Evolutionary conservation across 1,140 invertebrate species (phyloP).

Genomic region (Apis florea): DNA sequence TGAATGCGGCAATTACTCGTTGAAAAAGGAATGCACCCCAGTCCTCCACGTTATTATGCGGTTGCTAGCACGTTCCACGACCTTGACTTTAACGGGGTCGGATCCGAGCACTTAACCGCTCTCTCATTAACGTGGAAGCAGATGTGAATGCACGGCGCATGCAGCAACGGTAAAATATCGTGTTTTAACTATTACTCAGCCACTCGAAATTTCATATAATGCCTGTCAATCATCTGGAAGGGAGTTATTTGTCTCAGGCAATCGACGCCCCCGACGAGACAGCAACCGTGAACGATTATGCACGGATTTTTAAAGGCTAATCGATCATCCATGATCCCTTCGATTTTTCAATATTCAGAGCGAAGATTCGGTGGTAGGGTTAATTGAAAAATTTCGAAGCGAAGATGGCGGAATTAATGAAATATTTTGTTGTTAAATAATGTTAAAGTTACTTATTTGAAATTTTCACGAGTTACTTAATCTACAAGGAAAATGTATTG

Average conservation of each 20-base stretch:
- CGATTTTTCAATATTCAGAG: slow-evolving; percentile 20
- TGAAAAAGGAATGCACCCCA: background rate
- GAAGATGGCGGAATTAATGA: no score
- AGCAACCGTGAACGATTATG: slow-evolving; percentile 37
- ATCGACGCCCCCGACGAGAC: slow-evolving; percentile 55
- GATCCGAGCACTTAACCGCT: slow-evolving; percentile 15
- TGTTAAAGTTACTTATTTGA: no score
- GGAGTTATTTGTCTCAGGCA: slow-evolving; percentile 70
- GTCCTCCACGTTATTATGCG: slow-evolving; percentile 13
- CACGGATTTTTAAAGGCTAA: slow-evolving; percentile 32
- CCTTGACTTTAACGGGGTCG: slow-evolving; percentile 42
- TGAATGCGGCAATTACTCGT: background rate
- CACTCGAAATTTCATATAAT: slow-evolving; percentile 75
- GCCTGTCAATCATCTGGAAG: slow-evolving; percentile 70
- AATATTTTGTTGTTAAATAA: no score
- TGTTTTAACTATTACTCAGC: slow-evolving; percentile 72
- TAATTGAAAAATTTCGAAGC: slow-evolving; percentile 30
- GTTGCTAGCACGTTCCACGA: slow-evolving; percentile 24
- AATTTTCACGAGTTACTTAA: no score
- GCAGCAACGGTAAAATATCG: slow-evolving; percentile 11
- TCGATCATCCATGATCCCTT: slow-evolving; percentile 32
- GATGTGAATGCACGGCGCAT: slow-evolving; percentile 38
- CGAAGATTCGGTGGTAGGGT: slow-evolving; percentile 38
- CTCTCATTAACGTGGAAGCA: slow-evolving; percentile 36
- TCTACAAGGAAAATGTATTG: no score